phyloP scores from a whole-genome alignment of 2,797 vertebrate genomes.

The Sus cebifrons region DNA sequence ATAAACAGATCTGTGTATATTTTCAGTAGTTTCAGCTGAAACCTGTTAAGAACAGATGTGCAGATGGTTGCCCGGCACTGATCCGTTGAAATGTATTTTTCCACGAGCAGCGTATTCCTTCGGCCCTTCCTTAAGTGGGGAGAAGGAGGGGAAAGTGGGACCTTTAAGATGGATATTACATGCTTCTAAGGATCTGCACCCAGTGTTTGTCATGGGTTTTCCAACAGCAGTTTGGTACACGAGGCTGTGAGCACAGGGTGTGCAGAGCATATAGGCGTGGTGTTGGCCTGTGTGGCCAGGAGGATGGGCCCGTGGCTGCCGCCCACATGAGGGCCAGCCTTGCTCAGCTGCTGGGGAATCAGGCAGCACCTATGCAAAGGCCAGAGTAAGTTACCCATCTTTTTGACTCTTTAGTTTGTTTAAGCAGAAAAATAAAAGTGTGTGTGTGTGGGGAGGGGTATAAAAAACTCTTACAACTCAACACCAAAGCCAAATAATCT shows the following conservation, averaged over 20 bases:
- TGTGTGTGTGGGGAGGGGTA: no score
- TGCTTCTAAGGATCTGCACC: slow-evolving; percentile 61
- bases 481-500: neutral
- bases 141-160: slow-evolving; percentile 32
- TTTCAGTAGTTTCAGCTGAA: slow-evolving; percentile 89
- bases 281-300: neutral
- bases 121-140: slow-evolving; percentile 6
- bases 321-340: neutral
- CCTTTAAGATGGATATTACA: slow-evolving; percentile 46
- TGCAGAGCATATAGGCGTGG: no score
- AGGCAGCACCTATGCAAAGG: neutral
- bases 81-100: slow-evolving; percentile 82
- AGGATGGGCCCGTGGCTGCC: neutral
- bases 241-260: neutral
- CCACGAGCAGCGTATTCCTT: slow-evolving; percentile 40
- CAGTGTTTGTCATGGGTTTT: slow-evolving; percentile 1
- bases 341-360: neutral
- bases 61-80: slow-evolving; percentile 62
- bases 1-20: slow-evolving; percentile 85
- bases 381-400: neutral
- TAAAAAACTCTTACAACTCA: neutral
- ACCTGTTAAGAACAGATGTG: slow-evolving; percentile 89
- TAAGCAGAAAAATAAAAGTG: neutral
- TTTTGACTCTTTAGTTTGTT: neutral
- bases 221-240: neutral